Evolutionary conservation across 2,797 vertebrate genomes (phyloP).

Genomic region (Cynopterus sphinx): DNA sequence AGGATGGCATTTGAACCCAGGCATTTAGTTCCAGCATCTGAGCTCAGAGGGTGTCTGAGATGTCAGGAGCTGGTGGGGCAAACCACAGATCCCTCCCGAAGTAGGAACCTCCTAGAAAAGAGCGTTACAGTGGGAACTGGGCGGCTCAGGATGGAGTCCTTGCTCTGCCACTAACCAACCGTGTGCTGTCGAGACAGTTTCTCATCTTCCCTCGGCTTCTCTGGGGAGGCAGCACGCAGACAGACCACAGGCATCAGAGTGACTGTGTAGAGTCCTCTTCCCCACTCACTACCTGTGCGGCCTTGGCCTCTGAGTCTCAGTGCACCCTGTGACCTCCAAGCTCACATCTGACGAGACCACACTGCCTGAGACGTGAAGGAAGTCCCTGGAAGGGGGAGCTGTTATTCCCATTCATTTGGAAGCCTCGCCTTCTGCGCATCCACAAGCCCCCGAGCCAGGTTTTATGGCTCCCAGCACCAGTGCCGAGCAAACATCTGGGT

Average conservation of each 20-base stretch:
- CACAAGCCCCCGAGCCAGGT: not conserved
- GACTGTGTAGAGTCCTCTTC: not conserved
- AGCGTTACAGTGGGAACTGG: fast-evolving
- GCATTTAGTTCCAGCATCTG: not conserved
- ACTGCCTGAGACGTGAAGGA: fast-evolving
- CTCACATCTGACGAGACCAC: too few species aligned
- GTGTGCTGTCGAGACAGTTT: not conserved
- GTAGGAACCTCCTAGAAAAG: not conserved
- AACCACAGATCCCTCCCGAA: not conserved
- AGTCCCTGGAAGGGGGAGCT: not conserved
- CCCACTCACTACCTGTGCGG: not conserved
- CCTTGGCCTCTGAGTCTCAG: not conserved
- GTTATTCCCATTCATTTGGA: too few species aligned
- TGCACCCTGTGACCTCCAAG: not conserved
- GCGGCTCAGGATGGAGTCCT: not conserved
- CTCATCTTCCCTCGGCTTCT: not conserved
- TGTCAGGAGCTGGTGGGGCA: not conserved
- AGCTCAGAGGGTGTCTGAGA: not conserved
- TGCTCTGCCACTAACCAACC: not conserved
- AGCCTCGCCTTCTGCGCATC: not conserved
- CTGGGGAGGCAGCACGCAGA: not conserved
- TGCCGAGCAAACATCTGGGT: fast-evolving
- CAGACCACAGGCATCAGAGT: not conserved
- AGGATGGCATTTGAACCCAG: not conserved
- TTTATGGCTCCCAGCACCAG: fast-evolving